Base-by-base conservation (phyloP, 1,140 invertebrate species). In the Drosophila arizonae region DNA sequence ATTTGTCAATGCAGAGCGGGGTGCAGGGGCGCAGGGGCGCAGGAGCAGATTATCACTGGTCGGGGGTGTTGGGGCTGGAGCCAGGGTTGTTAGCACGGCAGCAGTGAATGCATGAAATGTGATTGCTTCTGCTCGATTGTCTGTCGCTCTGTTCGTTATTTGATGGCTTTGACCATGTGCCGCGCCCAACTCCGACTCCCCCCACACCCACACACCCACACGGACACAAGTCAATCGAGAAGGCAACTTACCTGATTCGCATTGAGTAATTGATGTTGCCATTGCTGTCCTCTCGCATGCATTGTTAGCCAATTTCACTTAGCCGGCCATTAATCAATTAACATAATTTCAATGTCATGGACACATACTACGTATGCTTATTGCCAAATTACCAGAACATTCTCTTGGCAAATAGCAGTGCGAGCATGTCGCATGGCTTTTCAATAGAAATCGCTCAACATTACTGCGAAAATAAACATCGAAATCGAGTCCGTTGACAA, bases 201-300 rank as follows among this genome's bases (percentile, higher is more conserved):
- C n/a, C 8, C 33, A 33, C 13, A 45, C 4, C 0, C 21, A 24
- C 21, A 24, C 21, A 0, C 21, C 1, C 21, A 2, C 21, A 1
- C 21, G 21, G 21, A 24, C 21, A 24, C 21, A 24, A 45, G 43
- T 24, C 43, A 39, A 11, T 39, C 8, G 15, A n/a, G 26, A 46
- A 9, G 46, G 4, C 52, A 68, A 26, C 33, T 46, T 60, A 79
- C 46, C 81, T 86, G 77, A 30, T 46, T 67, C 65, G 69, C 67
- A 75, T 77, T 74, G 78, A 85, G 74, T 78, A 85, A 85, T 85
- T 85, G 81, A 81, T 85, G 80, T 70, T 78, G 46, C 56, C 62
- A 50, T 55, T 64, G 46, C 33, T 64, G 54, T 39, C 63, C 64
- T 46, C 68, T 36, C 9, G 13, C 26, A 8, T 48, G 43, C 28